Evolutionary conservation across 2,113 vertebrate genomes (phyloP).

Genomic region (Ailurus styani): DNA sequence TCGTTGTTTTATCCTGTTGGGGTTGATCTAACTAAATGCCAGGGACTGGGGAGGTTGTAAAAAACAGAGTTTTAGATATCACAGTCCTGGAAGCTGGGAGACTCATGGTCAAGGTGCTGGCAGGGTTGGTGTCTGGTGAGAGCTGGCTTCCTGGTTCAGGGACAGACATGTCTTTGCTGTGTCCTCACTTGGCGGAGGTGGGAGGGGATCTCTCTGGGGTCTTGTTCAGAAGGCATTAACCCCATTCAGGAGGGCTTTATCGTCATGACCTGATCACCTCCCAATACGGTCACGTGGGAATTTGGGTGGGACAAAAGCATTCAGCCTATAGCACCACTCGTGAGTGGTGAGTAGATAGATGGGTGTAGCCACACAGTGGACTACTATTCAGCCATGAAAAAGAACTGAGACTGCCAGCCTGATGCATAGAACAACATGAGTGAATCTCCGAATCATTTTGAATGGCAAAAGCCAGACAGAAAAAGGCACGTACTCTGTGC

Average conservation of each 20-base stretch:
- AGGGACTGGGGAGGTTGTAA: not conserved
- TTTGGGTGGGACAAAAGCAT: no score
- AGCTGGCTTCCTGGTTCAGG: not conserved
- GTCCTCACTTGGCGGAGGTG: not conserved
- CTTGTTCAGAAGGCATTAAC: not conserved
- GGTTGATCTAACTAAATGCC: not conserved
- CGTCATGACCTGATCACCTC: not conserved
- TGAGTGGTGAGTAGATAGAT: not conserved
- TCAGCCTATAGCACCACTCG: not conserved
- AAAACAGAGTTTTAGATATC: not conserved
- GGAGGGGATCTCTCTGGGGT: not conserved
- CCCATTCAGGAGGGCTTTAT: not conserved
- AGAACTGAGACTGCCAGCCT: not conserved
- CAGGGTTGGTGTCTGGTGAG: not conserved
- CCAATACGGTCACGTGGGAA: not conserved
- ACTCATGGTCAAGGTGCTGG: not conserved
- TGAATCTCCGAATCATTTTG: not conserved
- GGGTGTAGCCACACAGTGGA: rapidly evolving
- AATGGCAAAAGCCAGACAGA: not conserved
- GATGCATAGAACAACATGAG: rapidly evolving
- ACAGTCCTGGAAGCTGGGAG: not conserved
- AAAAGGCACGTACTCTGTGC: not conserved
- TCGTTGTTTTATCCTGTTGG: not conserved
- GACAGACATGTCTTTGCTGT: not conserved
- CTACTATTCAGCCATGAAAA: not conserved